These are phyloP conservation scores for Microchirus variegatus DNA, from an alignment of 2,797 vertebrate species.

Conservation along the genomic window DNA sequence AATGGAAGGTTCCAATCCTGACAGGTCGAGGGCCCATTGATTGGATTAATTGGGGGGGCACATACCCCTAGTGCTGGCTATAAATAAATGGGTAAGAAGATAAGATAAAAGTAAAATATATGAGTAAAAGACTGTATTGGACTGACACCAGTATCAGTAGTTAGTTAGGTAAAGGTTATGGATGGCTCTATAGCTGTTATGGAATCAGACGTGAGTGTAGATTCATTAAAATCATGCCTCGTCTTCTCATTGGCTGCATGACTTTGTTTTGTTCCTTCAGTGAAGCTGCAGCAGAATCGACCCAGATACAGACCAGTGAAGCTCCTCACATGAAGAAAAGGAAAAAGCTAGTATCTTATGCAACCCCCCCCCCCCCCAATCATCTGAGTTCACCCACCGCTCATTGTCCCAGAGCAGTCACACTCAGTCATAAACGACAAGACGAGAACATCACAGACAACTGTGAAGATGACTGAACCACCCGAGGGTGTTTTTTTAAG, in stretches of 20 bases:
- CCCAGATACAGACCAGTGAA: constrained; percentile 40
- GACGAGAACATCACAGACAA: background rate
- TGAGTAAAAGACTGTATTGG: no score
- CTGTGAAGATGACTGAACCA: constrained; percentile 13
- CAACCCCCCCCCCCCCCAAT: constrained; percentile 25
- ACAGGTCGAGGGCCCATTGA: no score
- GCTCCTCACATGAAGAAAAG: constrained; percentile 3
- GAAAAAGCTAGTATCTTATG: constrained; percentile 38
- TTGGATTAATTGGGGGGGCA: no score
- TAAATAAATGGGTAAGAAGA: no score
- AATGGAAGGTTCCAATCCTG: no score
- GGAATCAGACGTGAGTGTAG: constrained; percentile 7
- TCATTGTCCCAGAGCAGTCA: background rate
- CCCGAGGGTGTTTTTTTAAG: constrained; percentile 1
- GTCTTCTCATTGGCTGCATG: constrained; percentile 4
- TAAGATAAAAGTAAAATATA: no score
- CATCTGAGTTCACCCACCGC: constrained; percentile 7
- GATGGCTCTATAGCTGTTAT: background rate
- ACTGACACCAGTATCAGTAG: no score
- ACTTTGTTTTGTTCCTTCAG: constrained; percentile 5
- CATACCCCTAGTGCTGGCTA: no score
- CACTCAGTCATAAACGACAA: background rate
- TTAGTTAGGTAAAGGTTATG: no score
- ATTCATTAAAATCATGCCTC: constrained; percentile 5
- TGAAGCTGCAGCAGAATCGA: constrained; percentile 50